Evolutionary conservation across 2,888 invertebrate species (phyloP).

Genomic region (Torymus tubicola): DNA sequence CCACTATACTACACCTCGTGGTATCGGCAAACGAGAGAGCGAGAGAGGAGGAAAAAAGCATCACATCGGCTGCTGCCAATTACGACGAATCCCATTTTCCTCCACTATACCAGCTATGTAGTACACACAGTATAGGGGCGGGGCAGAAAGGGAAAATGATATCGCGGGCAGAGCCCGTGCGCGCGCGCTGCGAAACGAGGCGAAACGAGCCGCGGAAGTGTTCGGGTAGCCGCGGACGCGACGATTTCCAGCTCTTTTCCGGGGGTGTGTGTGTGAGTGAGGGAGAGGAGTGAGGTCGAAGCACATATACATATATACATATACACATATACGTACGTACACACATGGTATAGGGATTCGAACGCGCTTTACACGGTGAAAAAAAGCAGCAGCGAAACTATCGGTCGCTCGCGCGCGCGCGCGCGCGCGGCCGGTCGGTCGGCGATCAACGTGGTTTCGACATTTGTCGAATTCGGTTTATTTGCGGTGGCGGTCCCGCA

Average conservation of each 20-base stretch:
- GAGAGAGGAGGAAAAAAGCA: too few relatives aligned
- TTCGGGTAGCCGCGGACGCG: conserved; percentile 45
- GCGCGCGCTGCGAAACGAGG: conserved; percentile 14
- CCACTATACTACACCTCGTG: too few relatives aligned
- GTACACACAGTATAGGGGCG: too few relatives aligned
- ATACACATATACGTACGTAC: too few relatives aligned
- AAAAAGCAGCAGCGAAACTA: conserved; percentile 27
- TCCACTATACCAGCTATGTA: too few relatives aligned
- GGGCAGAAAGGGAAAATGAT: too few relatives aligned
- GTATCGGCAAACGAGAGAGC: too few relatives aligned
- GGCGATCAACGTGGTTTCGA: conserved; percentile 50
- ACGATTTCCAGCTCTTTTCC: conserved; percentile 51
- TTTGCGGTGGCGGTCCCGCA: conserved; percentile 47
- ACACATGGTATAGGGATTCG: too few relatives aligned
- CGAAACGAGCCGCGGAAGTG: conserved; percentile 49
- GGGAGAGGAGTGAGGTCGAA: not conserved
- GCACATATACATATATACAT: too few relatives aligned
- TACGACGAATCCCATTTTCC: too few relatives aligned
- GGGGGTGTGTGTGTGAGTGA: not conserved
- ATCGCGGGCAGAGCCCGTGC: too few relatives aligned
- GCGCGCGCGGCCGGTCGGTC: not conserved
- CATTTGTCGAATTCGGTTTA: conserved; percentile 55
- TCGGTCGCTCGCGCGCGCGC: not conserved
- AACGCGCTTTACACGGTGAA: not conserved
- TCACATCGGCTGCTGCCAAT: too few relatives aligned